phyloP scores from a whole-genome alignment of 2,888 invertebrate species.

The Ophioninae sp. region DNA sequence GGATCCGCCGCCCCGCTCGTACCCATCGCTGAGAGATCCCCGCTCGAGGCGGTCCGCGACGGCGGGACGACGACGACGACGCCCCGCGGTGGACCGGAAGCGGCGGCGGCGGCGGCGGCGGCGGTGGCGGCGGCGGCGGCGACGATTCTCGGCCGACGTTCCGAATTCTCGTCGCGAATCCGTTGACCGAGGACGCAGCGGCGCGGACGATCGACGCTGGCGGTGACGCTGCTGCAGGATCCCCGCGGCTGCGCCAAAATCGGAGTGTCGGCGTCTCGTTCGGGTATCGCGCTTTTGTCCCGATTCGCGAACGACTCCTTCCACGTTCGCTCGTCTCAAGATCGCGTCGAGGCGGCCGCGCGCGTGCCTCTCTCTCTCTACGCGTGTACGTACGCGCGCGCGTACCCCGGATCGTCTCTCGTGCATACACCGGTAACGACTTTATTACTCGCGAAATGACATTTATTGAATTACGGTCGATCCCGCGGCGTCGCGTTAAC shows the following conservation, averaged over 20 bases:
- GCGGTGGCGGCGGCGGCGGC: constrained; percentile 20
- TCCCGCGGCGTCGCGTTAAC: too few species aligned
- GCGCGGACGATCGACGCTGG: too few species aligned
- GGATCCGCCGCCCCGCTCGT: too few species aligned
- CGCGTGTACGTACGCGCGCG: too few species aligned
- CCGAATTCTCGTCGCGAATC: constrained; percentile 38
- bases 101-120: too few species aligned
- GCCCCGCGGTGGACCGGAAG: too few species aligned
- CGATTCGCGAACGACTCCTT: constrained; percentile 64
- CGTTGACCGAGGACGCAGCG: constrained; percentile 29
- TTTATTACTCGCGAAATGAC: constrained; percentile 65
- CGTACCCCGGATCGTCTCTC: constrained; percentile 45
- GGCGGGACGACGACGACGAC: too few species aligned
- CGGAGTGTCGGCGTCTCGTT: constrained; percentile 70
- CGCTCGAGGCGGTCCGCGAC: constrained; percentile 64
- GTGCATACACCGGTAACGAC: constrained; percentile 45
- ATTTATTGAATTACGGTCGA: constrained; percentile 26
- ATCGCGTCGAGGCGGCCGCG: constrained; percentile 52
- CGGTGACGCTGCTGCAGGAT: constrained; percentile 54
- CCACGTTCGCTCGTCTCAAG: constrained; percentile 73
- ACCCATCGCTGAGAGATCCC: constrained; percentile 70
- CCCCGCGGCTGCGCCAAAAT: constrained; percentile 68
- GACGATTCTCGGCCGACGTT: constrained; percentile 41
- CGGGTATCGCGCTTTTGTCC: constrained; percentile 74
- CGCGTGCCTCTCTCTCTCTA: constrained; percentile 25